Conservation (phyloP, 2,113 vertebrate genomes). For the Oryzias woworae region DNA sequence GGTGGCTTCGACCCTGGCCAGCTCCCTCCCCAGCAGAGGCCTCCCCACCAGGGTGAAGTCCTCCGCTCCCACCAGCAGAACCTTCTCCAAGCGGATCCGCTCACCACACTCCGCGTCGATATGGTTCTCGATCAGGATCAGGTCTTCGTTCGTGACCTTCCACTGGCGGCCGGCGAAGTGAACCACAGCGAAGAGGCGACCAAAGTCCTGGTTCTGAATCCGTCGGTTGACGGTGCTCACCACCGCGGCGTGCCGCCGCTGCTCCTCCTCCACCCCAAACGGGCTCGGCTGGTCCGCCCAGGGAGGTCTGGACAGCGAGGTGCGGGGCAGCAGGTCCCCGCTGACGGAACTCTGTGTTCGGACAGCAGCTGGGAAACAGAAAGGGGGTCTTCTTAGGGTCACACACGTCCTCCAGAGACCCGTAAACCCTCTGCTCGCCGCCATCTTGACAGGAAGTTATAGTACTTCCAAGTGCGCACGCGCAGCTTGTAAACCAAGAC, state of each 20-base stretch:
- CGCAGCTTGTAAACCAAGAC: not conserved
- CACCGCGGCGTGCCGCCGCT: conserved; percentile 43
- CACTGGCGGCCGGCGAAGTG: conserved; percentile 63
- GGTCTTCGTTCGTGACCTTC: conserved; percentile 67
- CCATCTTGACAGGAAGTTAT: conserved; percentile 54
- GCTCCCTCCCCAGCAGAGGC: conserved; percentile 56
- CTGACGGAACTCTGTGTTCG: conserved; percentile 39
- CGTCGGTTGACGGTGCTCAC: conserved; percentile 52
- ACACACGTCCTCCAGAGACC: conserved; percentile 53
- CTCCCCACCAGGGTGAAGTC: conserved; percentile 66
- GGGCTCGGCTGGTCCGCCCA: conserved; percentile 23
- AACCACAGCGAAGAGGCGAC: conserved; percentile 64
- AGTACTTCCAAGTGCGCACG: conserved; percentile 8
- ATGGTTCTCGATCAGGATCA: conserved; percentile 66
- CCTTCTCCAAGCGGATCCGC: conserved; percentile 67
- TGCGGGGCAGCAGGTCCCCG: conserved; percentile 29
- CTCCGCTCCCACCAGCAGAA: conserved; percentile 64
- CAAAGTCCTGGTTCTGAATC: conserved; percentile 37
- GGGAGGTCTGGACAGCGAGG: conserved; percentile 55
- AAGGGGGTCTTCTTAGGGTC: not conserved
- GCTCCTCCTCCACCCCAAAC: conserved; percentile 40
- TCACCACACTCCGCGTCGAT: conserved; percentile 64
- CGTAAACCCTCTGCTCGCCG: conserved; percentile 26
- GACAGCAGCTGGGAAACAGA: not conserved
- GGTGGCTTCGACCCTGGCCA: conserved; percentile 63